These are phyloP conservation scores for Colletes gigas DNA, from an alignment of 1,140 invertebrate species.

Conservation along the genomic window DNA sequence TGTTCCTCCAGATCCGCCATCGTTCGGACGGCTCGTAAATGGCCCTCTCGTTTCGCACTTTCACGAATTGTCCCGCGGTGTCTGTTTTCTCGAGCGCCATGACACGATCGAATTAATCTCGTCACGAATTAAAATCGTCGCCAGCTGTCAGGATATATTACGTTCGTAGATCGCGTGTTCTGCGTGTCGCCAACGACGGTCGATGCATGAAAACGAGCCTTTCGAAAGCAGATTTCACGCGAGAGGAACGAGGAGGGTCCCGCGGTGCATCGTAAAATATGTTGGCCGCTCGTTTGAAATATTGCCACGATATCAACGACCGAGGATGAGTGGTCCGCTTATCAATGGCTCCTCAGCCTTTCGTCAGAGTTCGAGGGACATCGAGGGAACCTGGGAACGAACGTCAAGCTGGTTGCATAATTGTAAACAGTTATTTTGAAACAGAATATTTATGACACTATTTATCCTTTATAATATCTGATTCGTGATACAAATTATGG, in stretches of 20 bases:
- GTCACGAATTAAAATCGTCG: neutral
- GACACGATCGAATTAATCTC: neutral
- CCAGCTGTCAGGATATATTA: too few relatives aligned
- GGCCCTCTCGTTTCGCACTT: conserved; percentile 52
- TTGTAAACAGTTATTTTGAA: neutral
- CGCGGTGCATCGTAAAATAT: conserved; percentile 3
- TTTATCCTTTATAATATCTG: too few relatives aligned
- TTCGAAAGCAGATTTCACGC: neutral
- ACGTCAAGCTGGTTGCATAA: neutral
- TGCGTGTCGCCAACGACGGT: neutral
- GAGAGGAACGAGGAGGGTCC: neutral
- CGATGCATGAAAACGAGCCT: neutral
- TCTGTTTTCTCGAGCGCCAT: conserved; percentile 41
- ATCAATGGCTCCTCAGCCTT: neutral
- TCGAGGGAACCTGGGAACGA: neutral
- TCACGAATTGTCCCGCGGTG: conserved; percentile 58
- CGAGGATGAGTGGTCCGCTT: neutral
- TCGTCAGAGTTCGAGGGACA: neutral
- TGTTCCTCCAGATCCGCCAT: conserved; percentile 87
- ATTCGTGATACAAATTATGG: too few relatives aligned
- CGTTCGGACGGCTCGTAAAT: conserved; percentile 81
- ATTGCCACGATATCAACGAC: conserved; percentile 6
- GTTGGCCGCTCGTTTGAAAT: conserved; percentile 29
- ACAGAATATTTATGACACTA: too few relatives aligned
- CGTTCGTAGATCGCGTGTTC: neutral